Conservation (phyloP, 30 jellyfish, hydroid and myxozoan genomes). For the Aurelia aurita complex sp. Pacific region DNA sequence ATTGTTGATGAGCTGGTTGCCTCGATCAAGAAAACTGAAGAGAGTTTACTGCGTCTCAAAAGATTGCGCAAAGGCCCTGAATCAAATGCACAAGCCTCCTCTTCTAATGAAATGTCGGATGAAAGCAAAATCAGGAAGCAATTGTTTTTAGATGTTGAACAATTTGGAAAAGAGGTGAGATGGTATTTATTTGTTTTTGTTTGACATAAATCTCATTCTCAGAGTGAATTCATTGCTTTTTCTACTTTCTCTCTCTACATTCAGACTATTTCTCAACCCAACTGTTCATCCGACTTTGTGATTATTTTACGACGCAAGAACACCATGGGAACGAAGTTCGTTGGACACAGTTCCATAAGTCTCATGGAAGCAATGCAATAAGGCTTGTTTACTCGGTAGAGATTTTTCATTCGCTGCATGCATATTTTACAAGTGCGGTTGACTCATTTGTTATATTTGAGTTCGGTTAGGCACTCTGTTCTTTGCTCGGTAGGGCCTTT, state of each 20-base stretch:
- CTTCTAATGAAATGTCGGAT: slow-evolving; percentile 79
- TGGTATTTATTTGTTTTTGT: neutral
- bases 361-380: too few species aligned
- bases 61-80: slow-evolving; percentile 90
- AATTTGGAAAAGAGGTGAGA: slow-evolving; percentile 85
- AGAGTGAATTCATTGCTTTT: neutral
- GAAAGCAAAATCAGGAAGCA: slow-evolving; percentile 91
- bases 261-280: neutral
- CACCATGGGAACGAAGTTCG: too few species aligned
- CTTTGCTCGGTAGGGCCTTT: too few species aligned
- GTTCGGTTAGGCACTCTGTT: too few species aligned
- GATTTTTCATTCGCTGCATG: too few species aligned
- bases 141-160: slow-evolving; percentile 75
- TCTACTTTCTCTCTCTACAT: too few species aligned
- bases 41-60: slow-evolving; percentile 90
- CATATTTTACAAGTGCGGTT: too few species aligned
- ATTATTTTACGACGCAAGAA: too few species aligned
- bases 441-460: too few species aligned
- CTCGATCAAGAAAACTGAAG: slow-evolving; percentile 95
- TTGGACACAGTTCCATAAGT: too few species aligned
- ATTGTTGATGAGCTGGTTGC: slow-evolving; percentile 89
- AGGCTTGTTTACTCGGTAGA: too few species aligned
- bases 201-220: neutral
- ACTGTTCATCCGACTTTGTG: too few species aligned
- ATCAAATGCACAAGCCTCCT: slow-evolving; percentile 18